Base-by-base conservation (phyloP, 1,140 invertebrate genomes). In the Diorhabda elongata region DNA sequence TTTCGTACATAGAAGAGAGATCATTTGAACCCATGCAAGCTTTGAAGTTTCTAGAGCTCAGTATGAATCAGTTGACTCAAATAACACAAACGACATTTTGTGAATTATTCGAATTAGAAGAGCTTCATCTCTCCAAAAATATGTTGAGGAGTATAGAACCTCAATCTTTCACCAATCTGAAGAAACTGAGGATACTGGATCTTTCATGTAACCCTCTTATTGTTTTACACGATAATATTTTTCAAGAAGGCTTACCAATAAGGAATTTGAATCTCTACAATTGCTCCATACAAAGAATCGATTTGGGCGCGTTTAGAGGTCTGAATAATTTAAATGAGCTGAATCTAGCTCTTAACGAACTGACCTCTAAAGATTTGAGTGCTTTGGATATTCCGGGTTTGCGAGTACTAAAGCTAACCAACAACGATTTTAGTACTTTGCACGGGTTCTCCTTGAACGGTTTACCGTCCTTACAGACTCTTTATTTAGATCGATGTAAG, bases 41-140 rank as follows among this genome's bases (percentile, higher is more conserved):
- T 43, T 80, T 95, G 41, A 90, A 90, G 74, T 93, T 89, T 75
- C 83, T 95, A 63, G 92, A 94, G 74, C 77, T 94, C 57, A 93
- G 91, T 76, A 86, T 87, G 74, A 95, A 95, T 81, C 85, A 85
- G 61, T 76, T 95, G 44, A 83, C 78, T 64, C 84, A 87, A 72
- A 82, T 94, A 67, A 87, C 84, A 2, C 85, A 86, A 47, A 85
- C 85, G 70, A 90, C 89, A 47, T 92, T 92, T 78, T 85, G 87
- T 3, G 89, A 91, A 67, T 80, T 92, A 56, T 83, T 86, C 74
- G 87, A 90, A 74, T 80, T 91, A 2, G 88, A 89, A 73, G 89
- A 91, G 73, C 76, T 91, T 0, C 85, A 88, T 74, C 75, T 91
- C 3, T 83, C 87, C 2, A 78, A 85, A 58, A 91, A 91, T 76